Evolutionary conservation across 1,140 invertebrate species (phyloP).

Genomic region (Drosophila setifemur): DNA sequence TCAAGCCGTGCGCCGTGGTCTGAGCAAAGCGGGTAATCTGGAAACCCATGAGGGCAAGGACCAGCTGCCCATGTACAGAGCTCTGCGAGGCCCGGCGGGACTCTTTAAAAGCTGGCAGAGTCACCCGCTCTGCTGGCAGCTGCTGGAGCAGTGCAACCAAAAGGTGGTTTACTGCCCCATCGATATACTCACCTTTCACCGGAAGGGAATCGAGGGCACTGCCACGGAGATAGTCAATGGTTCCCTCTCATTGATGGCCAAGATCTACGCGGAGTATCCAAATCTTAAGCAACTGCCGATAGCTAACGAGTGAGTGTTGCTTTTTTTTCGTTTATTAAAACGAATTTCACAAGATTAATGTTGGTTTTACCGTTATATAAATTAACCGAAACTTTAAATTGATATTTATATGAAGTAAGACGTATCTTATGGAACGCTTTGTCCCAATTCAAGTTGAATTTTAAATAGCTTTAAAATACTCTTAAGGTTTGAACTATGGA

Average conservation of each 20-base stretch:
- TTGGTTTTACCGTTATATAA: too few species aligned
- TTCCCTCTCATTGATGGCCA: constrained; percentile 71
- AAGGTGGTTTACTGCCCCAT: constrained; percentile 77
- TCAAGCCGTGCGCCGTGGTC: constrained; percentile 62
- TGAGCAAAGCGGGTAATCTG: constrained; percentile 53
- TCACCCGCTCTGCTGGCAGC: constrained; percentile 83
- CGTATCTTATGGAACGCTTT: too few species aligned
- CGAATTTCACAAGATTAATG: too few species aligned
- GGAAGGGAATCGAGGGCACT: constrained; percentile 82
- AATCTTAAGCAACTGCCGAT: constrained; percentile 76
- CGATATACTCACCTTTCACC: constrained; percentile 83
- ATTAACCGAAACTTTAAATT: too few species aligned
- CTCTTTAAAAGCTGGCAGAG: constrained; percentile 79
- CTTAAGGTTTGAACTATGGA: too few species aligned
- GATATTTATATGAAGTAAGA: too few species aligned
- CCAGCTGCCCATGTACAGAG: constrained; percentile 47
- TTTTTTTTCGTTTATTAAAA: neutral
- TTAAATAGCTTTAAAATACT: too few species aligned
- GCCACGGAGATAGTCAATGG: constrained; percentile 74
- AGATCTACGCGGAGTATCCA: constrained; percentile 76
- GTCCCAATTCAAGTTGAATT: too few species aligned
- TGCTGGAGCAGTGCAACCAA: constrained; percentile 81
- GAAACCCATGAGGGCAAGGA: constrained; percentile 40
- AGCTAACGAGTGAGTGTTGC: constrained; percentile 81
- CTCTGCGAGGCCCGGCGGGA: constrained; percentile 83